Evolutionary conservation across 2,113 vertebrate species (phyloP).

Genomic region (Mystacornis crossleyi): DNA sequence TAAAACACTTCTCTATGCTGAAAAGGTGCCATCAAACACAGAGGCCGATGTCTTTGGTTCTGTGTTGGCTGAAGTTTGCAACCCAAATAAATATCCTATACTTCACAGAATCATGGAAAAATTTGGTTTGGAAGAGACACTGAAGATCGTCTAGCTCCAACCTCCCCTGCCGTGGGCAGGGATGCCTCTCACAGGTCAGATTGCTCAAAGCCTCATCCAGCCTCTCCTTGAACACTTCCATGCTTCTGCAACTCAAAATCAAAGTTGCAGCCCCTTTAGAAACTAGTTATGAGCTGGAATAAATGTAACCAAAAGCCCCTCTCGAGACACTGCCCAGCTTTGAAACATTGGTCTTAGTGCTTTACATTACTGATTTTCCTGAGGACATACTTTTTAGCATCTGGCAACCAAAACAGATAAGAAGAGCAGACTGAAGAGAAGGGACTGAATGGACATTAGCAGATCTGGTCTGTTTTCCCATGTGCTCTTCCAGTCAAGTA

Average conservation of each 20-base stretch:
- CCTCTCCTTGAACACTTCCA: neutral
- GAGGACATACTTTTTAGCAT: neutral
- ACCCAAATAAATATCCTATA: neutral
- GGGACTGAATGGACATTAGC: neutral
- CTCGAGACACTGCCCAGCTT: fast-evolving
- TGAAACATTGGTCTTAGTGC: neutral
- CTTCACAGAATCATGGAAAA: neutral
- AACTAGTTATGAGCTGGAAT: neutral
- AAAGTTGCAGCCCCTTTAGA: neutral
- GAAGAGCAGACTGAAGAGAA: neutral
- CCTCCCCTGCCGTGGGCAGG: neutral
- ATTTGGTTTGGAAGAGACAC: neutral
- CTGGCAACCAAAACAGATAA: neutral
- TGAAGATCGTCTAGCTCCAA: neutral
- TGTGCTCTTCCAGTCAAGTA: neutral
- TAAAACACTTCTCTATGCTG: neutral
- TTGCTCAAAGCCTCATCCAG: neutral
- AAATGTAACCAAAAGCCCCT: neutral
- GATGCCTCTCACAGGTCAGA: neutral
- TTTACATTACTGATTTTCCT: neutral
- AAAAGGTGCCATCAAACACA: neutral
- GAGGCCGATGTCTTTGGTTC: neutral
- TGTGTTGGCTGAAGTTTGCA: neutral
- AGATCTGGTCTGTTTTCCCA: neutral
- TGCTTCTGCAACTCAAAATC: neutral